These are phyloP conservation scores for Bostrychus sinensis DNA, from an alignment of 2,113 vertebrate species.

Conservation along the genomic window DNA sequence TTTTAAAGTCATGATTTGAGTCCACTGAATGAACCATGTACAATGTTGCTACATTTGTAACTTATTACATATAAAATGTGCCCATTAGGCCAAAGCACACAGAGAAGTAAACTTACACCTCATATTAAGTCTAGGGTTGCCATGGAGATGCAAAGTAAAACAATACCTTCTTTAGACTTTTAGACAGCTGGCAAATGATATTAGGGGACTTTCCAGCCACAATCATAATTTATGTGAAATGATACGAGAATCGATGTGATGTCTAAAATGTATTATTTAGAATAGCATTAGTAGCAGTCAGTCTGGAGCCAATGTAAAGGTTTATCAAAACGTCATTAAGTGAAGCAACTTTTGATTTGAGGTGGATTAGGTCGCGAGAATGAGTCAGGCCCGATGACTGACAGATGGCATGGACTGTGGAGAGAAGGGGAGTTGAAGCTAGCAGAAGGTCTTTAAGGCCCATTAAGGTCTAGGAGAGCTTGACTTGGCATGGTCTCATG, in stretches of 20 bases:
- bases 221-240: slow-evolving; percentile 21
- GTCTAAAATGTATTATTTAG: slow-evolving; percentile 2
- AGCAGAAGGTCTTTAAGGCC: slow-evolving; percentile 66
- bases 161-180: slow-evolving; percentile 28
- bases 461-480: slow-evolving; percentile 68
- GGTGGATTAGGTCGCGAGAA: slow-evolving; percentile 32
- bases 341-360: slow-evolving; percentile 24
- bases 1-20: slow-evolving; percentile 5
- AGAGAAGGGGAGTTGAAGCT: slow-evolving; percentile 59
- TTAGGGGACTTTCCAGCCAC: slow-evolving; percentile 37
- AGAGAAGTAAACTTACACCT: slow-evolving; percentile 51
- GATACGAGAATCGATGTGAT: background rate
- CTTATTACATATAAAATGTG: slow-evolving; percentile 29
- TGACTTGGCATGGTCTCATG: slow-evolving; percentile 56
- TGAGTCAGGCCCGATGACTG: slow-evolving; percentile 63
- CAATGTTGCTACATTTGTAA: slow-evolving; percentile 46
- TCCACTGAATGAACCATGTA: slow-evolving; percentile 27
- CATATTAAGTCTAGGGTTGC: slow-evolving; percentile 45
- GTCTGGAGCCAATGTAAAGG: slow-evolving; percentile 2
- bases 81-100: slow-evolving; percentile 52
- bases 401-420: slow-evolving; percentile 60
- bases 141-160: slow-evolving; percentile 48
- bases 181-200: slow-evolving; percentile 41
- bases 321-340: background rate
- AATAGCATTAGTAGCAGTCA: background rate